A percentile compares a stretch with the other conserved stretches of the same genome.
These are phyloP conservation scores for Gila robusta DNA, from an alignment of 2,797 vertebrate genomes.

Conservation along the genomic window DNA sequence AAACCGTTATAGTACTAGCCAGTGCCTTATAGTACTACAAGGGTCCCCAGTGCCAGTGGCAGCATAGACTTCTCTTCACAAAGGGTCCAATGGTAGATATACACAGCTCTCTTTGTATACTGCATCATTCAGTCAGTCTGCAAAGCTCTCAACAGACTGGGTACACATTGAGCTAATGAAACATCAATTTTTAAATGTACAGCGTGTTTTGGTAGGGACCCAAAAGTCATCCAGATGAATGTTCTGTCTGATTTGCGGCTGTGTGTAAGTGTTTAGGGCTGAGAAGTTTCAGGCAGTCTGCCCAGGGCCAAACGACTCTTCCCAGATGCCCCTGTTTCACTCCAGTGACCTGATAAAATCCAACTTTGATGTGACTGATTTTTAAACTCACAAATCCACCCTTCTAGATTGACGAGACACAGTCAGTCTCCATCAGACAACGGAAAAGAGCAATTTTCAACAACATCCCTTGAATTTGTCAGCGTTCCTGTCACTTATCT, in stretches of 20 bases:
- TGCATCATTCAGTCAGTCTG: slow-evolving; percentile 23
- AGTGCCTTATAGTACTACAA: slow-evolving; percentile 2
- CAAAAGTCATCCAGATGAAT: slow-evolving; percentile 38
- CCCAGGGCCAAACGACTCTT: slow-evolving; percentile 44
- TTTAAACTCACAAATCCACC: slow-evolving; percentile 55
- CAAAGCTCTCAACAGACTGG: slow-evolving; percentile 17
- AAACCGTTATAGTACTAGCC: slow-evolving; percentile 16
- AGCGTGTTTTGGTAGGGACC: slow-evolving; percentile 33
- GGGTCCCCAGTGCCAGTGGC: not conserved
- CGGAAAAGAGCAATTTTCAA: slow-evolving; percentile 37
- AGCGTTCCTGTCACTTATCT: slow-evolving; percentile 34
- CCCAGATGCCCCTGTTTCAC: slow-evolving; percentile 56
- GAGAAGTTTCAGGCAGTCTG: slow-evolving; percentile 24
- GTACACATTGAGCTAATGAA: slow-evolving; percentile 35
- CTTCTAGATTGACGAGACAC: slow-evolving; percentile 26
- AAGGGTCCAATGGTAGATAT: slow-evolving; percentile 11
- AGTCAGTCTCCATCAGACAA: slow-evolving; percentile 9
- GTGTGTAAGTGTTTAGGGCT: slow-evolving; percentile 21
- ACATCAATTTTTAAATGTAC: slow-evolving; percentile 40
- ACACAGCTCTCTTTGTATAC: slow-evolving; percentile 28
- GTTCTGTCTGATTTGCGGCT: slow-evolving; percentile 34
- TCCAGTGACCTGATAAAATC: slow-evolving; percentile 75
- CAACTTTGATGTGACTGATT: slow-evolving; percentile 76
- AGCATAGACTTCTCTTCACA: slow-evolving; percentile 22
- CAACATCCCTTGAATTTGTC: not conserved